A percentile compares a stretch with the other conserved stretches of the same genome.
Evolutionary conservation across 2,888 invertebrate species (phyloP).

Genomic region (Leucoma salicis): DNA sequence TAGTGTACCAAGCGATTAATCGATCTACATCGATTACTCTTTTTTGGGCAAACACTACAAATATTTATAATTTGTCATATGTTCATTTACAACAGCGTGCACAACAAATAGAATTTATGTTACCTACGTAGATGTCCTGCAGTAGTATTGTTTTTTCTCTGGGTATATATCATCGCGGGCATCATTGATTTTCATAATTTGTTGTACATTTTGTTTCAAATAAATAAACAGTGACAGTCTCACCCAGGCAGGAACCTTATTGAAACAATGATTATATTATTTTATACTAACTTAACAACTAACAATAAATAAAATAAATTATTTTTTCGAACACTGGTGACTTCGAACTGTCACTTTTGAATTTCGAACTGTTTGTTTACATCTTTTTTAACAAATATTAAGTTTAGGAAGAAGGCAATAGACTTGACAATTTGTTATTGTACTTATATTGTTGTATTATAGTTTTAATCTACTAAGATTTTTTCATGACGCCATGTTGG

Average conservation of each 20-base stretch:
- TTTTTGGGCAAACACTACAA: slow-evolving; percentile 6
- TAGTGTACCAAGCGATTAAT: slow-evolving; percentile 24
- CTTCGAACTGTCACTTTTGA: not conserved
- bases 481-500: not conserved
- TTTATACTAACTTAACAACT: slow-evolving; percentile 27
- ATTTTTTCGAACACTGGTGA: slow-evolving; percentile 41
- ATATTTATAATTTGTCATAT: slow-evolving; percentile 37
- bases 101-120: slow-evolving; percentile 17
- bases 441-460: slow-evolving; percentile 1
- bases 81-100: slow-evolving; percentile 29
- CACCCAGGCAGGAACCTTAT: slow-evolving; percentile 44
- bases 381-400: not conserved
- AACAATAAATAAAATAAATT: slow-evolving; percentile 46
- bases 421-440: slow-evolving; percentile 7
- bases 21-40: slow-evolving; percentile 15
- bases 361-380: not conserved
- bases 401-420: not conserved
- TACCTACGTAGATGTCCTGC: slow-evolving; percentile 2
- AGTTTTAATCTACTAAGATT: slow-evolving; percentile 1
- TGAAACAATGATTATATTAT: slow-evolving; percentile 13
- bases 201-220: slow-evolving; percentile 14
- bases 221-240: slow-evolving; percentile 37
- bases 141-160: too few relatives aligned
- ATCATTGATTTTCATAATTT: not conserved
- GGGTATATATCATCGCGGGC: not conserved